phyloP scores from a whole-genome alignment of 2,888 invertebrate genomes.

The Tortrix viridana region DNA sequence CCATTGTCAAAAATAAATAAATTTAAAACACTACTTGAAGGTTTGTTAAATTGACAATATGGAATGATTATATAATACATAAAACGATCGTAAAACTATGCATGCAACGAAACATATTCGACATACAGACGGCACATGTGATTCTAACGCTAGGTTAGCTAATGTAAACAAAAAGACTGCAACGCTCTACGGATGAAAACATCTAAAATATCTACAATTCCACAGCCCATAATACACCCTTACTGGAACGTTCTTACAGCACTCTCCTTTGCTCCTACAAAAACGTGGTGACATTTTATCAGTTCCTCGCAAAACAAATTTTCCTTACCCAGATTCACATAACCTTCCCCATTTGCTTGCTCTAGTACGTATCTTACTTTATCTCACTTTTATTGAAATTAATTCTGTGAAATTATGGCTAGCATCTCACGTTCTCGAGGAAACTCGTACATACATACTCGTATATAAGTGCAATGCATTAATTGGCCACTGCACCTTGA shows the following conservation, averaged over 20 bases:
- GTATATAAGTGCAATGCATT: no score
- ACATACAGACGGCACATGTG: conserved; percentile 44
- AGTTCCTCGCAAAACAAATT: no score
- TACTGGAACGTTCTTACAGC: conserved; percentile 5
- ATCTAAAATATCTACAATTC: conserved; percentile 8
- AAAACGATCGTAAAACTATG: conserved; percentile 49
- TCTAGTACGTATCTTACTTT: no score
- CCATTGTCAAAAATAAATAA: conserved; percentile 1
- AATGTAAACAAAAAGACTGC: conserved; percentile 19
- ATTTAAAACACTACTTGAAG: no score
- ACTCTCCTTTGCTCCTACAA: conserved; percentile 9
- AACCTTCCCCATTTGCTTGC: no score
- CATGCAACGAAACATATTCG: conserved; percentile 65
- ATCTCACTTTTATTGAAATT: no score
- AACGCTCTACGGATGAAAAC: conserved; percentile 10
- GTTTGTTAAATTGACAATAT: conserved; percentile 2
- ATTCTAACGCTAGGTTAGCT: conserved; percentile 43
- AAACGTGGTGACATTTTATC: conserved; percentile 8
- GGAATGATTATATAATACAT: conserved; percentile 18
- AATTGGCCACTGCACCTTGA: no score
- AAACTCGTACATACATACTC: no score
- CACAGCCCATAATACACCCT: not conserved
- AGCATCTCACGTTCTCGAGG: no score
- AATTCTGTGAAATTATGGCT: no score
- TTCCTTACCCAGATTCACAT: no score